These are phyloP conservation scores for Gibbula magus DNA, from an alignment of 2,888 invertebrate genomes.

Conservation along the genomic window DNA sequence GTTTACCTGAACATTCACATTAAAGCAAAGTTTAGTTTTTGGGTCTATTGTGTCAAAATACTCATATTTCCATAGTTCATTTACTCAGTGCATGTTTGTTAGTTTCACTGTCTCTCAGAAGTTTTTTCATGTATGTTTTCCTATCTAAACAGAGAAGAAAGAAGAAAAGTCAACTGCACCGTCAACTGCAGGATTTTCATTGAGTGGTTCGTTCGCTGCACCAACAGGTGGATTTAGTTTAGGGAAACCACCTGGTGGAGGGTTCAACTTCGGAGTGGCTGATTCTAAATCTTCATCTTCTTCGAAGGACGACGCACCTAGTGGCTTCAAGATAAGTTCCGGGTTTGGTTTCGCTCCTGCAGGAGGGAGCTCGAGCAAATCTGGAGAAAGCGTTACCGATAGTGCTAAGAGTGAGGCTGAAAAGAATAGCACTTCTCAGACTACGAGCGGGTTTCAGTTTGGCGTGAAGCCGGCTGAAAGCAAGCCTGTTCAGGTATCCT, in stretches of 20 bases:
- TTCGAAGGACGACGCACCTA: not conserved
- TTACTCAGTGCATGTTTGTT: too few relatives aligned
- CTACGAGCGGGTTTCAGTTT: conserved; percentile 35
- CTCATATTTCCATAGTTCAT: too few relatives aligned
- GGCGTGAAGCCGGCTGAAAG: conserved; percentile 24
- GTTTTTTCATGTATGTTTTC: too few relatives aligned
- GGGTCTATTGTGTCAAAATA: too few relatives aligned
- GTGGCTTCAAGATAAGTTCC: conserved; percentile 26
- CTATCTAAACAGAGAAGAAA: too few relatives aligned
- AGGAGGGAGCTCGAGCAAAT: not conserved
- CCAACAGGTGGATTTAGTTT: not conserved
- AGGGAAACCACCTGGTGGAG: not conserved
- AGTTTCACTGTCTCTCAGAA: too few relatives aligned
- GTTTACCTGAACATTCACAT: too few relatives aligned
- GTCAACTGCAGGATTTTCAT: too few relatives aligned
- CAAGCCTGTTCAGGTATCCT: conserved; percentile 14
- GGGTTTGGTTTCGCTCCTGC: not conserved
- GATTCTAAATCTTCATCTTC: not conserved
- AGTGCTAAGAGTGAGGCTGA: not conserved
- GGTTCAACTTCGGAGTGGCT: conserved; percentile 25
- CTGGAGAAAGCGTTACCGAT: not conserved
- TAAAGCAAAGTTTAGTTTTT: too few relatives aligned
- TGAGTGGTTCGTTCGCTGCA: too few relatives aligned
- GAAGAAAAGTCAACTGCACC: too few relatives aligned
- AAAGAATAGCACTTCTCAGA: not conserved